phyloP scores from a whole-genome alignment of 2,888 invertebrate species.

The Metacarcinus magister region DNA sequence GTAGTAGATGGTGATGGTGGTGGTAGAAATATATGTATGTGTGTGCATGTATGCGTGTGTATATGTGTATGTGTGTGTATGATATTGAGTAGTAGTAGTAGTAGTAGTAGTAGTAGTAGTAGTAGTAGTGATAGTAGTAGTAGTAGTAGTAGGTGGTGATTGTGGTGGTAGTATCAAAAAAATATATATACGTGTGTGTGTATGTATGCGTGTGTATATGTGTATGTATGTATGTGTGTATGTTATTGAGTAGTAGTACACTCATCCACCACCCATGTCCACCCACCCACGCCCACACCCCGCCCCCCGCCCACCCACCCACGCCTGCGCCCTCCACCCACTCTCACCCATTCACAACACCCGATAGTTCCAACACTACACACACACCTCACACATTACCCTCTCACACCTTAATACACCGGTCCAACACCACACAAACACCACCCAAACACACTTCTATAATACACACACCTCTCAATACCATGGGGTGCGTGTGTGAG shows the following conservation, averaged over 20 bases:
- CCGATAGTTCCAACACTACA: not conserved
- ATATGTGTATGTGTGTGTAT: constrained; percentile 45
- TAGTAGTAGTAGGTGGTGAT: not conserved
- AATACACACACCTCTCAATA: too few species aligned
- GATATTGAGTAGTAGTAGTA: not conserved
- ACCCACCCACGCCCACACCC: not conserved
- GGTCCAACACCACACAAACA: not conserved
- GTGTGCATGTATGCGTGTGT: not conserved
- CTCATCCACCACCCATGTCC: not conserved
- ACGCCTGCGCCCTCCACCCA: not conserved
- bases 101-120: not conserved
- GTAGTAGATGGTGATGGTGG: not conserved
- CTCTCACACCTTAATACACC: not conserved
- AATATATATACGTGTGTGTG: not conserved
- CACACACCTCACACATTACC: not conserved
- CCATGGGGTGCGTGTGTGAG: not conserved
- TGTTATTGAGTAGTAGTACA: constrained; percentile 34
- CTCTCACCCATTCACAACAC: not conserved
- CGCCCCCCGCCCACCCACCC: not conserved
- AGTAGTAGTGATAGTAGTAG: not conserved
- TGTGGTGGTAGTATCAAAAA: not conserved
- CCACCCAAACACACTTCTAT: too few species aligned
- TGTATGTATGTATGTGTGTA: constrained; percentile 53
- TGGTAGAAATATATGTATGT: not conserved
- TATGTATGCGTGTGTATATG: constrained; percentile 11